Conservation (phyloP, 2,888 invertebrate species). For the Rhorus exstirpatorius region DNA sequence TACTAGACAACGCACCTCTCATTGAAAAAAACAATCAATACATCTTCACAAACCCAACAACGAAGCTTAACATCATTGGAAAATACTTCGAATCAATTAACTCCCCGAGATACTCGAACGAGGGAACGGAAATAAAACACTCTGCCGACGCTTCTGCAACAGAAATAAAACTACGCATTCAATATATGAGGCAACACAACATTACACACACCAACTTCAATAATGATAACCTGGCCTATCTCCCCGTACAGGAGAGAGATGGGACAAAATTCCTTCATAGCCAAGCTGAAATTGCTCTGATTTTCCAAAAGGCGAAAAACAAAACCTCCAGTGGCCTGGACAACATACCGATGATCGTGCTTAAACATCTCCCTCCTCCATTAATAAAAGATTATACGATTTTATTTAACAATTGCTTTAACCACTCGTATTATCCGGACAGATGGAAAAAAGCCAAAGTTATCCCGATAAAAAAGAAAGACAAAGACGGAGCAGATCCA, state of each 20-base stretch:
- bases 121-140: not conserved
- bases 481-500: slow-evolving; percentile 1
- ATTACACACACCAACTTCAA: slow-evolving; percentile 6
- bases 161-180: not conserved
- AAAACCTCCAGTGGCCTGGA: slow-evolving; percentile 60
- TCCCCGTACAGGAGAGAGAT: not conserved
- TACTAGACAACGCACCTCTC: not conserved
- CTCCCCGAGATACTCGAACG: slow-evolving; percentile 48
- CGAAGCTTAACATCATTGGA: slow-evolving; percentile 6
- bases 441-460: slow-evolving; percentile 58
- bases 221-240: slow-evolving; percentile 7
- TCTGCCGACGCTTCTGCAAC: not conserved
- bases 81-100: slow-evolving; percentile 47
- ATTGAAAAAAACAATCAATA: not conserved
- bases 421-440: slow-evolving; percentile 41
- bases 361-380: slow-evolving; percentile 43
- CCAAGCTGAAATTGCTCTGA: not conserved
- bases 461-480: slow-evolving; percentile 58
- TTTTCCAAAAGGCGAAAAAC: slow-evolving; percentile 42
- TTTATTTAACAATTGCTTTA: slow-evolving; percentile 58
- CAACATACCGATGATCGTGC: slow-evolving; percentile 54
- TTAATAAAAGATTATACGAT: slow-evolving; percentile 37
- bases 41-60: slow-evolving; percentile 3
- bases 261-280: not conserved
- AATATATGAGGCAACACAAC: not conserved